Evolutionary conservation across 2,797 vertebrate genomes (phyloP).

Genomic region (Artibeus lituratus): DNA sequence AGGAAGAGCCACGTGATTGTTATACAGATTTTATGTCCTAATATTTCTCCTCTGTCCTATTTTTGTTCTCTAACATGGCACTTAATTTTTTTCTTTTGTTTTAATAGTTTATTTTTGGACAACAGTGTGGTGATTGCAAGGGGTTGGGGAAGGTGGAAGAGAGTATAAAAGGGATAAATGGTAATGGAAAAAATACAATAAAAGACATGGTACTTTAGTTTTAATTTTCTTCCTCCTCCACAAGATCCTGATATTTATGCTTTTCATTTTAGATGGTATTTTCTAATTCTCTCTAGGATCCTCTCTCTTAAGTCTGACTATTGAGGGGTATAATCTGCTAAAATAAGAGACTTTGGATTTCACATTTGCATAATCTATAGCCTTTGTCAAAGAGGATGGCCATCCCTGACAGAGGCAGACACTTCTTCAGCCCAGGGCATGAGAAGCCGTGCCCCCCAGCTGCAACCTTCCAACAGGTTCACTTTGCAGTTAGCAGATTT

Average conservation of each 20-base stretch:
- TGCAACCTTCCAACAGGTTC: not conserved
- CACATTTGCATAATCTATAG: not conserved
- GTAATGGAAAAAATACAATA: not conserved
- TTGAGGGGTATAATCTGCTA: not conserved
- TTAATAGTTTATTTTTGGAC: not conserved
- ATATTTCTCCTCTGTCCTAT: not conserved
- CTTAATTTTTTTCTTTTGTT: not conserved
- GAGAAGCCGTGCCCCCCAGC: not conserved
- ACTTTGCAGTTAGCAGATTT: not conserved
- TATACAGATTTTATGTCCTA: not conserved
- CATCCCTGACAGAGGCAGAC: not conserved
- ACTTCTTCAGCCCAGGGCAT: no score
- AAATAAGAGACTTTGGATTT: not conserved
- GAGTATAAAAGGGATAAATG: not conserved
- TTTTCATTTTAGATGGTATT: not conserved
- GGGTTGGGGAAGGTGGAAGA: not conserved
- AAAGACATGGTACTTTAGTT: not conserved
- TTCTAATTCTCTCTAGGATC: not conserved
- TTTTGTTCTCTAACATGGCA: not conserved
- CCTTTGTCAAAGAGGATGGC: not conserved
- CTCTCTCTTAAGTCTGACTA: not conserved
- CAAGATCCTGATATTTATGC: not conserved
- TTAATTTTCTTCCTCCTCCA: not conserved
- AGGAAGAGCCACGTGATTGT: not conserved
- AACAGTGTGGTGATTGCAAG: not conserved